These are phyloP conservation scores for Orius insidiosus DNA, from an alignment of 1,140 invertebrate genomes.

Conservation along the genomic window DNA sequence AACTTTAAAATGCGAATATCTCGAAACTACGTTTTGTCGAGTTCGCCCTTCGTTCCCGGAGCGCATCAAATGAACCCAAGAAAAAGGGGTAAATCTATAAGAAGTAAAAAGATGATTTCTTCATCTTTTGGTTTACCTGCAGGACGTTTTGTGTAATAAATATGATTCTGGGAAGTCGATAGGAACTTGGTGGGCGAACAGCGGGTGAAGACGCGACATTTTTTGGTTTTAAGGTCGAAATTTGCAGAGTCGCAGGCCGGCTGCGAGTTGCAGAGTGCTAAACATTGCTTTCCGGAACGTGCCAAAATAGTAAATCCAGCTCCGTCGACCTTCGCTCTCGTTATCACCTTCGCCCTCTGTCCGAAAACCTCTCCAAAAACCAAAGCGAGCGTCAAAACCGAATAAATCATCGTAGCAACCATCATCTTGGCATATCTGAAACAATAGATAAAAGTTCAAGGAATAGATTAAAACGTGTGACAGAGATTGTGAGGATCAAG, in stretches of 20 bases:
- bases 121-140: conserved; percentile 5
- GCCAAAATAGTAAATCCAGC: conserved; percentile 5
- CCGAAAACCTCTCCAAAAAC: too few relatives aligned
- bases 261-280: conserved; percentile 9
- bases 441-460: too few relatives aligned
- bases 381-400: background rate
- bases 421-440: too few relatives aligned
- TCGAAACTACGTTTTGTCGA: too few relatives aligned
- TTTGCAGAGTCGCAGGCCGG: conserved; percentile 13
- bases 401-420: too few relatives aligned
- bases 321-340: conserved; percentile 8
- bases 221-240: conserved; percentile 5
- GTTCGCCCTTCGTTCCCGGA: too few relatives aligned
- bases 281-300: conserved; percentile 2
- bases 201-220: conserved; percentile 11
- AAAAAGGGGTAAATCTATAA: too few relatives aligned
- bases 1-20: too few relatives aligned
- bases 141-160: conserved; percentile 15
- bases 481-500: too few relatives aligned
- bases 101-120: too few relatives aligned
- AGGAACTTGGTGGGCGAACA: conserved; percentile 8
- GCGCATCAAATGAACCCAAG: too few relatives aligned
- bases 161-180: conserved; percentile 4
- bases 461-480: too few relatives aligned
- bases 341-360: background rate